phyloP scores from a whole-genome alignment of 2,113 vertebrate species.

The Eurypyga helias region DNA sequence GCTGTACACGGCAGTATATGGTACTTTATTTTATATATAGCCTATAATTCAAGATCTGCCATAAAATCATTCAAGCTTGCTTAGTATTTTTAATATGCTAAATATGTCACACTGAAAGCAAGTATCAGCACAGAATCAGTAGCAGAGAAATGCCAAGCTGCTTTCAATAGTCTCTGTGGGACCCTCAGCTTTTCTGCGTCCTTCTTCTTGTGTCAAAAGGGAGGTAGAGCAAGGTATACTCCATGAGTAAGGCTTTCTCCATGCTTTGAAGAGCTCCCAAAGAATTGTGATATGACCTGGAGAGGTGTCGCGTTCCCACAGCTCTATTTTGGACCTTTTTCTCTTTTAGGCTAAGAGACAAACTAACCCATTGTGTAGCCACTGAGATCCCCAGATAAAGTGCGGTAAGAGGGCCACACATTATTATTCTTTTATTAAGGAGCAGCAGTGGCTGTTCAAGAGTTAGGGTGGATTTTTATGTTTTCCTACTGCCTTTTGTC shows the following conservation, averaged over 20 bases:
- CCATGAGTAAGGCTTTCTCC: neutral
- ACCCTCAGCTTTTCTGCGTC: neutral
- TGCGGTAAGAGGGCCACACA: neutral
- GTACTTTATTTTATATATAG: neutral
- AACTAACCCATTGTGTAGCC: conserved; percentile 2
- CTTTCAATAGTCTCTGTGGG: fast-evolving
- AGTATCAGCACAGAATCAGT: neutral
- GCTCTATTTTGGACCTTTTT: conserved; percentile 25
- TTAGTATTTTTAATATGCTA: neutral
- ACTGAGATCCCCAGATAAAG: neutral
- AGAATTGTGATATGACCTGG: neutral
- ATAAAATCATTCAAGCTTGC: neutral
- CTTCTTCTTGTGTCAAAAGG: neutral
- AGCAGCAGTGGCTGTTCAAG: conserved; percentile 10
- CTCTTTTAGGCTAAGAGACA: neutral
- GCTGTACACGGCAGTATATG: neutral
- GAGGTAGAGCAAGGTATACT: neutral
- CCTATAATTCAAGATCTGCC: neutral
- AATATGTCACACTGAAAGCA: neutral
- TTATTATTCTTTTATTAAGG: neutral
- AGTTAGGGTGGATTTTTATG: conserved; percentile 21
- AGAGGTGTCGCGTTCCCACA: neutral
- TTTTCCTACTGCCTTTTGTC: conserved; percentile 49
- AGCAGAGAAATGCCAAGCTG: neutral
- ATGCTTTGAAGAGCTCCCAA: neutral